Base-by-base conservation (phyloP, 2,888 invertebrate genomes). In the Clepsis dumicolana region DNA sequence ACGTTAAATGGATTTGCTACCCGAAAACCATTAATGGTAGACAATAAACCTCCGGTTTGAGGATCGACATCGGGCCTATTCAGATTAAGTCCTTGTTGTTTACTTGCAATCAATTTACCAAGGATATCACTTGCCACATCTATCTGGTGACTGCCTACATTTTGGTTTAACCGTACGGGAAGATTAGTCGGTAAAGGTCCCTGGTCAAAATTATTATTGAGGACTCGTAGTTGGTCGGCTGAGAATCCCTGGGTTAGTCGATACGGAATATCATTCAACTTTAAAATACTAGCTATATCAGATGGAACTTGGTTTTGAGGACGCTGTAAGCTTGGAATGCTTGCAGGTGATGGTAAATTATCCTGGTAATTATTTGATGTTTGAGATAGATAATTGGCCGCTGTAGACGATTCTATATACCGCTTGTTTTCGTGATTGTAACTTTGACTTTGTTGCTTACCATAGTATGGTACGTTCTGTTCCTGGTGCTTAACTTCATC, bases 1-100 rank as follows among this genome's bases (percentile, higher is more conserved):
- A 94, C 84, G 74, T 94, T 94, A 69, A 89, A 94, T 14, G 94
- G 94, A 73, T 94, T 94, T 1, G 89, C 89, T n/a, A 94, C 90
- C 84, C 90, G 90, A 70, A 92, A 89, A 4, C 94, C 94, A 76
- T 94, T 93, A 24, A 94, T 90, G 0, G 88, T 93, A 2, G 94
- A 87, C 54, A 94, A 29, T 57, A 83, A 72, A 48, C 80, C 80
- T n/a, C 74, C 75, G 16, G 76, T 71, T 77, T 89, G 87, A 25
- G 82, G 64, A 61, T 92, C 89, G 16, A 87, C 75, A 64, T 92
- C 91, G 12, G 89, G 92, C 71, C 87, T 84, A 18, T 84, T 89
- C 10, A 80, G 60, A 72, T 76, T 80, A 25, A 82, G 61, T 29
- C 76, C 73, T 10, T 77, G 75, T 75, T 85, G 88, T 75, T 91